Conservation (phyloP, 2,113 vertebrate genomes). For the human (Homo sapiens) region DNA sequence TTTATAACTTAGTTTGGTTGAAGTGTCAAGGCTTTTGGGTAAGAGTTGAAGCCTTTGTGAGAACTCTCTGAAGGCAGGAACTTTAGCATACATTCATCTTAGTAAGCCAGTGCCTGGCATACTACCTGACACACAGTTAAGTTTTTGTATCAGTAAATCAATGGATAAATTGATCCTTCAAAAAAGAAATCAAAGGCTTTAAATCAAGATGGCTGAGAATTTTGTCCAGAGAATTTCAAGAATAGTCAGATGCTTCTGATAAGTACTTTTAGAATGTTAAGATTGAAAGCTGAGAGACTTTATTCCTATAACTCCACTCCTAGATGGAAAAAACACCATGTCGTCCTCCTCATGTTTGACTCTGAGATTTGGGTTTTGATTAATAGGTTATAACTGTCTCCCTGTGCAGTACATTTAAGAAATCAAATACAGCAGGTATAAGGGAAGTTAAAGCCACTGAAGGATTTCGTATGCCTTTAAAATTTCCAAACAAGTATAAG, state of each 20-base stretch:
- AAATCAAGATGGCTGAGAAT: not conserved
- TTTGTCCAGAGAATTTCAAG: slow-evolving; percentile 38
- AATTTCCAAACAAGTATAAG: not conserved
- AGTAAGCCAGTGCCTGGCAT: not conserved
- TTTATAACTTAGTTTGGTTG: not conserved
- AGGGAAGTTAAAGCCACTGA: not conserved
- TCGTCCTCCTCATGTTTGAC: not conserved
- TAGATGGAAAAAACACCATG: not conserved
- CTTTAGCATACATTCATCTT: not conserved
- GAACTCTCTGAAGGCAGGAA: not conserved
- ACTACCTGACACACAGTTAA: not conserved
- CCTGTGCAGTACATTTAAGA: not conserved
- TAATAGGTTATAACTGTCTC: not conserved
- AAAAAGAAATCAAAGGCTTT: slow-evolving; percentile 4
- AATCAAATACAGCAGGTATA: not conserved
- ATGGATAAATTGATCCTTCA: not conserved
- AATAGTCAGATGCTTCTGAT: not conserved
- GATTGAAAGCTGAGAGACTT: not conserved
- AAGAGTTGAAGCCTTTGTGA: not conserved
- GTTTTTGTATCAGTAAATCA: slow-evolving; percentile 17
- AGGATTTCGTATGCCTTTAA: not conserved
- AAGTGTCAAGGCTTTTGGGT: not conserved
- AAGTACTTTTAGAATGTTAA: slow-evolving; percentile 9
- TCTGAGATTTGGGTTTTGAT: slow-evolving; percentile 52
- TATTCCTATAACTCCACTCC: not conserved